Conservation (phyloP, 2,888 invertebrate species). For the Nephrotoma flavescens region DNA sequence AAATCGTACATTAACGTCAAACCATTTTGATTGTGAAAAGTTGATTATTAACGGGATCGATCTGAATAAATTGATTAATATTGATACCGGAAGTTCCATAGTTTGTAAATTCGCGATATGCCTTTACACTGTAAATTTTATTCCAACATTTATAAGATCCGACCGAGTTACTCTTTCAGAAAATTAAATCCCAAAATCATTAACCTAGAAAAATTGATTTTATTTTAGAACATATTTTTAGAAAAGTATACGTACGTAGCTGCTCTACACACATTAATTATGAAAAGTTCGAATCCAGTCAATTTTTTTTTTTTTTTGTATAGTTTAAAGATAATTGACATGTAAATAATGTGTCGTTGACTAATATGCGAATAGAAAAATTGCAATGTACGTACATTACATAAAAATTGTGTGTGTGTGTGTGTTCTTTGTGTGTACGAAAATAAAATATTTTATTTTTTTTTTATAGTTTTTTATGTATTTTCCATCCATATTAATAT, state of each 20-base stretch:
- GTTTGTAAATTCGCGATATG: background rate
- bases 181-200: background rate
- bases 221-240: background rate
- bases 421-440: background rate
- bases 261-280: background rate
- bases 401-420: background rate
- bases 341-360: background rate
- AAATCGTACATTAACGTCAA: background rate
- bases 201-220: background rate
- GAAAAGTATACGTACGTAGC: background rate
- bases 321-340: background rate
- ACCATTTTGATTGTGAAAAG: background rate
- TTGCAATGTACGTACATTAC: background rate
- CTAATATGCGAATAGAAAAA: background rate
- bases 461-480: background rate
- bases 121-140: background rate
- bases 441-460: background rate
- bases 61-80: background rate
- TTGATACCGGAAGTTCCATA: background rate
- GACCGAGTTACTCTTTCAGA: background rate
- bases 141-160: background rate
- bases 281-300: conserved; percentile 1
- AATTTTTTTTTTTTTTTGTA: background rate
- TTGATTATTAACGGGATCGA: background rate
- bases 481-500: background rate